These are phyloP conservation scores for Ptilorrhoa leucosticta DNA, from an alignment of 2,113 vertebrate genomes.

Conservation along the genomic window DNA sequence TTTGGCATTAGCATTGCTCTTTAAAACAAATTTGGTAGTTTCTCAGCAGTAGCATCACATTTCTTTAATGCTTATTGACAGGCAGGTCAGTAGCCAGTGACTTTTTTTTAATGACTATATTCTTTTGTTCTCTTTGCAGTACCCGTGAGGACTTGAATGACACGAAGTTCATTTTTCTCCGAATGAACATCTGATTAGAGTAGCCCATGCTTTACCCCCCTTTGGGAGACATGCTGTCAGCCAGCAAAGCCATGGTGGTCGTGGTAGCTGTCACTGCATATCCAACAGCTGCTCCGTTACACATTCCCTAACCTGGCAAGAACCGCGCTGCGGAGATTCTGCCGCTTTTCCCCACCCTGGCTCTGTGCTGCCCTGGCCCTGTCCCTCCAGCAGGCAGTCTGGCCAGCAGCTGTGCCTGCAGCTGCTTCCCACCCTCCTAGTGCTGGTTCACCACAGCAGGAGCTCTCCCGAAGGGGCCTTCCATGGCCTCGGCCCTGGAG, in stretches of 20 bases:
- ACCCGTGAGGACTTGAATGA: conserved; percentile 46
- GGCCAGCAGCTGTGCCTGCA: not conserved
- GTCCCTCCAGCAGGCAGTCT: not conserved
- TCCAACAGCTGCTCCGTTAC: conserved; percentile 56
- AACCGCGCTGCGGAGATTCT: not conserved
- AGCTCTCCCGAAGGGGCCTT: not conserved
- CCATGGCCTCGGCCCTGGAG: not conserved
- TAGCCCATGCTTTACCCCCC: conserved; percentile 47
- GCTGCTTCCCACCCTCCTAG: not conserved
- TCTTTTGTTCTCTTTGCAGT: conserved; percentile 47
- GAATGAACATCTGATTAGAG: conserved; percentile 57
- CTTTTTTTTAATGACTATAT: conserved; percentile 28
- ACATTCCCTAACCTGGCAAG: conserved; percentile 61
- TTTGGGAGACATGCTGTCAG: conserved; percentile 57
- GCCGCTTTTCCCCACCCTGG: not conserved
- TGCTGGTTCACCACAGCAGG: not conserved
- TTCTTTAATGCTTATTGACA: conserved; percentile 45
- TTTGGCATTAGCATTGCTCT: not conserved
- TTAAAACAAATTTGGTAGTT: conserved; percentile 1
- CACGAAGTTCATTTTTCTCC: conserved; percentile 59
- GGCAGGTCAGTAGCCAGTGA: conserved; percentile 38
- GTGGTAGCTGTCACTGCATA: conserved; percentile 51
- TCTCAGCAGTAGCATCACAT: not conserved
- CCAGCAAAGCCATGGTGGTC: conserved; percentile 46
- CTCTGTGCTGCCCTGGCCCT: not conserved